Conservation (phyloP, 2,113 vertebrate species). For the Crocuta crocuta region DNA sequence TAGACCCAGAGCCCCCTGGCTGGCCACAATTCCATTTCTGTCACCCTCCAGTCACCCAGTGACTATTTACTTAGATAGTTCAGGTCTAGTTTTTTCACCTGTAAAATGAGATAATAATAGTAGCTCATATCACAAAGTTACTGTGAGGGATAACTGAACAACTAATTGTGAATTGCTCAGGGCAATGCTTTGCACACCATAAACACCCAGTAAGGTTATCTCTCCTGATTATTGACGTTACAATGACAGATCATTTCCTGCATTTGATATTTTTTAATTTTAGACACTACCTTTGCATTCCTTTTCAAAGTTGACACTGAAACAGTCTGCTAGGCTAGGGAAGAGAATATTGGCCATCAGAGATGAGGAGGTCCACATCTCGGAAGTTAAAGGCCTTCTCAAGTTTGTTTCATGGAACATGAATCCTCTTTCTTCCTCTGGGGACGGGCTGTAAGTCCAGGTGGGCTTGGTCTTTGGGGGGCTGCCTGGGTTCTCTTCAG, state of each 20-base stretch:
- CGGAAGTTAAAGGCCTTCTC: background rate
- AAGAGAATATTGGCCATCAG: accelerated
- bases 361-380: accelerated
- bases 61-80: background rate
- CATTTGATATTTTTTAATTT: background rate
- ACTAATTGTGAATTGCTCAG: background rate
- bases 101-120: background rate
- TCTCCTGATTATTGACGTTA: too few species aligned
- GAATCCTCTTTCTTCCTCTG: too few species aligned
- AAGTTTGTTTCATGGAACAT: too few species aligned
- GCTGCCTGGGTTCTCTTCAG: too few species aligned
- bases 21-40: background rate
- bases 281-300: background rate
- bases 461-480: background rate
- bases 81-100: background rate
- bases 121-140: background rate
- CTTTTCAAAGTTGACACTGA: background rate
- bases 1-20: background rate
- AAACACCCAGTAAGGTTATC: background rate
- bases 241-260: too few species aligned
- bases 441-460: background rate
- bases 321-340: background rate
- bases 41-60: background rate
- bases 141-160: background rate
- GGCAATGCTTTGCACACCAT: accelerated